Evolutionary conservation across 2,888 invertebrate genomes (phyloP), one percentile per base, ranked within the genome.

Genomic region (Octonoba sinensis): DNA sequence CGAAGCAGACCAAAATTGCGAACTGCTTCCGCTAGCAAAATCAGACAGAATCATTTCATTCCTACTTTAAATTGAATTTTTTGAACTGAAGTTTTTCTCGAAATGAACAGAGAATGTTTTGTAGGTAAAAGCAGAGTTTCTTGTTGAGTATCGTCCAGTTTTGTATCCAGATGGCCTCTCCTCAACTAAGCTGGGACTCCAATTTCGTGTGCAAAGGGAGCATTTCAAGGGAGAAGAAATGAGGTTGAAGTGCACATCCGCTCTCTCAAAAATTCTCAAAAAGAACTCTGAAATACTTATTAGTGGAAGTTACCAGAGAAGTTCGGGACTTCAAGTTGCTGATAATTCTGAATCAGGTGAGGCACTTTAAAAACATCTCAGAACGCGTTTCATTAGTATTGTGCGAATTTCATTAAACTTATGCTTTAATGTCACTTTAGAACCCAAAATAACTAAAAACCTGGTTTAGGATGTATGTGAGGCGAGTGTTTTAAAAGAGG

Each of bases 231-330:
- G 64, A 24, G 81, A 82, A 47, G 81, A 84, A 22, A 84, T 84
- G 72, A 47, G 77, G 36, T 54, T 84, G 18, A 84, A 82, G 70
- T 84, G 83, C 51, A 84, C 81, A 15, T 81, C 83, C 16, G 82
- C 83, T 3, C 22, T 84, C 65, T 72, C 81, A 12, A 84, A 82
- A 59, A 49, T 82, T 16, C 64, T 84, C 49, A 60, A 77, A 56
- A 70, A 60, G 62, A 77, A 64, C 4, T 60, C 75, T 15, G 65
- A 69, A 16, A 75, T 81, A 70, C 77, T 81, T 36, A 73, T 82
- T 44, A 59, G 72, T 27, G 83, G 69, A 12, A 76, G 83, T 51
- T 66, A 69, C 36, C 83, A 84, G 60, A 67, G 77, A 22, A 75
- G 65, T 44, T 79, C 79, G 22, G 81, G 81, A 22, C 69, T 66